A percentile compares a stretch with the other conserved stretches of the same genome.
phyloP scores from a whole-genome alignment of 2,113 vertebrate species.

The Candoia aspera region DNA sequence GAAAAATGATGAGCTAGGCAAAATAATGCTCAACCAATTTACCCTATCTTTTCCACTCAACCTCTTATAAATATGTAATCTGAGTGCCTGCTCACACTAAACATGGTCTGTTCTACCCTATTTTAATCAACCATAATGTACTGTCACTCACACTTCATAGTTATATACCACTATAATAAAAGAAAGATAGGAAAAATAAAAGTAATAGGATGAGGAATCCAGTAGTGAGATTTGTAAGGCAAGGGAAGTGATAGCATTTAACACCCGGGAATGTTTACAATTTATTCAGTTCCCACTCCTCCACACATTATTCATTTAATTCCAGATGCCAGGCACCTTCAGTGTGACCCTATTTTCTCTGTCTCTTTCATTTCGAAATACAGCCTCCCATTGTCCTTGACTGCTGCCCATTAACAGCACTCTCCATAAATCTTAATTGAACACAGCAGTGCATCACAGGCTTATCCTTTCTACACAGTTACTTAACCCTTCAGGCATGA shows the following conservation, averaged over 20 bases:
- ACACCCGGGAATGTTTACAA: background rate
- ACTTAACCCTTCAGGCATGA: background rate
- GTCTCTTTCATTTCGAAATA: slow-evolving; percentile 36
- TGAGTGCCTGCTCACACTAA: background rate
- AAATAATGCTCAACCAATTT: background rate
- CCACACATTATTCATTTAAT: background rate
- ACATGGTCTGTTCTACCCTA: background rate
- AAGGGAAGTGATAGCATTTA: background rate
- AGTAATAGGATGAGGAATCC: background rate
- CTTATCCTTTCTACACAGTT: background rate
- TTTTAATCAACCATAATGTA: background rate
- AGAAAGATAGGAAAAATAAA: background rate
- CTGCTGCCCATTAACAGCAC: slow-evolving; percentile 38
- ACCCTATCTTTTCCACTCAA: background rate
- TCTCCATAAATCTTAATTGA: slow-evolving; percentile 44
- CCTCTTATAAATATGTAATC: background rate
- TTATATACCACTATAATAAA: background rate
- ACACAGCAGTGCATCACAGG: slow-evolving; percentile 31
- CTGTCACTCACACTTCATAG: background rate
- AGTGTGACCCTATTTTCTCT: background rate
- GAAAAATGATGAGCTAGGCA: background rate
- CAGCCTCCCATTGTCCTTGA: slow-evolving; percentile 32
- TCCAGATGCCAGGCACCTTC: slow-evolving; percentile 16
- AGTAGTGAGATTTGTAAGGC: background rate
- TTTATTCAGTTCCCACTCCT: background rate